These are phyloP conservation scores for Smutsia gigantea DNA, from an alignment of 2,797 vertebrate genomes.

Conservation along the genomic window DNA sequence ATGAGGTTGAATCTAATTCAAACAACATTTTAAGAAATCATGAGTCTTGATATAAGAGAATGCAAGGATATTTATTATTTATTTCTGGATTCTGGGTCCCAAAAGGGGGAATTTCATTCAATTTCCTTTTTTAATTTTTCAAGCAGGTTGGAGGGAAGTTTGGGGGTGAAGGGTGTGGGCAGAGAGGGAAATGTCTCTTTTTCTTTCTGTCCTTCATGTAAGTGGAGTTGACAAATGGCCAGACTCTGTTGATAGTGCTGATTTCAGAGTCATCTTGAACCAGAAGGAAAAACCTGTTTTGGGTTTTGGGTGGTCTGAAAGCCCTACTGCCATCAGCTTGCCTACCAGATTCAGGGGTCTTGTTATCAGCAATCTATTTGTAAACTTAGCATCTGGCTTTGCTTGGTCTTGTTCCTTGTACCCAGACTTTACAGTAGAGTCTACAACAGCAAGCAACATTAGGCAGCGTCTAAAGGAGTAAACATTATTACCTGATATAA, in stretches of 20 bases:
- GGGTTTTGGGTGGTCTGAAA: conserved; percentile 1
- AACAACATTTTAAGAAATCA: conserved; percentile 27
- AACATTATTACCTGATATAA: not conserved
- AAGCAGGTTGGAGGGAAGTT: not conserved
- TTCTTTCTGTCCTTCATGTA: not conserved
- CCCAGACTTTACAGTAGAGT: not conserved
- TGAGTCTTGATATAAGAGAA: not conserved
- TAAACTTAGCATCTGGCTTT: not conserved
- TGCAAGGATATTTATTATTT: not conserved
- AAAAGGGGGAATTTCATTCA: not conserved
- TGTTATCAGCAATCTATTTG: not conserved
- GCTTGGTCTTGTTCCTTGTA: not conserved
- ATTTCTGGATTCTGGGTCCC: not conserved
- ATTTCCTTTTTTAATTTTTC: not conserved
- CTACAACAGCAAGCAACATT: not conserved
- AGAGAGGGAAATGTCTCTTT: not conserved
- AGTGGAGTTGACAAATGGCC: not conserved
- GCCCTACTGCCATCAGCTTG: not conserved
- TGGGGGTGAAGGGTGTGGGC: no score
- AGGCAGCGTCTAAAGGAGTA: not conserved
- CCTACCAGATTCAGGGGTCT: not conserved
- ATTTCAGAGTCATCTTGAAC: not conserved
- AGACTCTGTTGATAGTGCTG: not conserved
- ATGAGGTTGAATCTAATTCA: conserved; percentile 48
- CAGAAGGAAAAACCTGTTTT: not conserved